Conservation (phyloP, 2,113 vertebrate species). For the Cichladusa arquata region DNA sequence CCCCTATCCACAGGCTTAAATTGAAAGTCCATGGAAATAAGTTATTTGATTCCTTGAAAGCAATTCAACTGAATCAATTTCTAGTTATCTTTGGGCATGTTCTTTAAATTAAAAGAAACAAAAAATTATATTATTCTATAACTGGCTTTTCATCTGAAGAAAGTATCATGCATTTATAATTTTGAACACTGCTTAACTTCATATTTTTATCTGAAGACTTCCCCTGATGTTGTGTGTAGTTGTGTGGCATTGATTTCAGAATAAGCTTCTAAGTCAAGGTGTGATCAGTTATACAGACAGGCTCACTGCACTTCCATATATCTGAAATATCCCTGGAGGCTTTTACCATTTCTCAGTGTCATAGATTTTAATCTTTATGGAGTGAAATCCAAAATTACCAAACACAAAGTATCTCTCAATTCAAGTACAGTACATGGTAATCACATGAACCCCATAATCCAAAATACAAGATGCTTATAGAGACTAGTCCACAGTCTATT, state of each 20-base stretch:
- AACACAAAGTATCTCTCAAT: slow-evolving; percentile 72
- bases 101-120: background rate
- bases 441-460: background rate
- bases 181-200: background rate
- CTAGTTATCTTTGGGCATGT: slow-evolving; percentile 6
- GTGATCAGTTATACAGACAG: slow-evolving; percentile 86
- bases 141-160: background rate
- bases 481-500: background rate
- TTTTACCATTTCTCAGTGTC: slow-evolving; percentile 82
- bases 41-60: background rate
- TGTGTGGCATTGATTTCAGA: slow-evolving; percentile 71
- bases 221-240: background rate
- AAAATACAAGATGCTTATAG: background rate
- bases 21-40: background rate
- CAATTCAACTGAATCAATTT: slow-evolving; percentile 18
- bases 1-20: background rate
- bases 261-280: slow-evolving; percentile 80
- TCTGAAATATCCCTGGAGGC: slow-evolving; percentile 82
- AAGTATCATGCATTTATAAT: background rate
- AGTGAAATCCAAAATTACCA: slow-evolving; percentile 74
- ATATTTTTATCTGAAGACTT: background rate
- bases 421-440: background rate
- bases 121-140: background rate
- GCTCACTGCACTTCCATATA: slow-evolving; percentile 79
- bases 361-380: slow-evolving; percentile 83